Percentiles rank a stretch among this genome's conserved stretches.
These are phyloP conservation scores for Actinopyga echinites DNA, from an alignment of 53 echinoderm and acorn worm genomes.

Conservation along the genomic window DNA sequence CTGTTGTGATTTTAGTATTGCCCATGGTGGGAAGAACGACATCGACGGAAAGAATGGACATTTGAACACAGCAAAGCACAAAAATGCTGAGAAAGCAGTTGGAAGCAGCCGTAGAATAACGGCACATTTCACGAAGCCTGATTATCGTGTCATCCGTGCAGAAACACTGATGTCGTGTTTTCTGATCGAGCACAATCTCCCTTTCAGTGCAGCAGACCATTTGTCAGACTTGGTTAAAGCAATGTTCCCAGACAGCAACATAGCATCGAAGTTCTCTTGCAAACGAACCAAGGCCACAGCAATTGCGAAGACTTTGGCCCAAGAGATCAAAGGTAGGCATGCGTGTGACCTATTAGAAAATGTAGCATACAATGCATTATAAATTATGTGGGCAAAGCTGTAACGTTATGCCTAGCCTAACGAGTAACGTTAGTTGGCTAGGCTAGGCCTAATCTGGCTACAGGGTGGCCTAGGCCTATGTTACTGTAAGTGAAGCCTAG, in stretches of 20 bases:
- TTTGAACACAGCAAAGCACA: slow-evolving; percentile 36
- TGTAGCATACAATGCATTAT: neutral
- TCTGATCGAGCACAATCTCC: neutral
- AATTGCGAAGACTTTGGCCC: slow-evolving; percentile 1
- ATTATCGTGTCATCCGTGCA: slow-evolving; percentile 37
- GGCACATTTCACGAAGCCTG: slow-evolving; percentile 21
- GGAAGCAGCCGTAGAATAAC: slow-evolving; percentile 26
- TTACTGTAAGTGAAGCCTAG: no score
- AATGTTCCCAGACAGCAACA: slow-evolving; percentile 40
- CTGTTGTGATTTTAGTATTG: slow-evolving; percentile 44
- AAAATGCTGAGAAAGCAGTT: slow-evolving; percentile 6
- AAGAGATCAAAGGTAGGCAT: neutral
- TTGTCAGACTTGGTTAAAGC: neutral
- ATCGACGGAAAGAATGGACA: slow-evolving; percentile 18
- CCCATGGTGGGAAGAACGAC: slow-evolving; percentile 45
- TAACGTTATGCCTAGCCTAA: no score
- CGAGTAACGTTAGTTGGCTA: no score
- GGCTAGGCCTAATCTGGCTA: no score
- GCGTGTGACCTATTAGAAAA: neutral
- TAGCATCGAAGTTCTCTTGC: slow-evolving; percentile 41
- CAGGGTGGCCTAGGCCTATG: no score
- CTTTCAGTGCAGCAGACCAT: neutral
- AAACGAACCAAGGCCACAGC: slow-evolving; percentile 32
- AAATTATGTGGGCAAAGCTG: no score
- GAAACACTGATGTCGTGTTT: slow-evolving; percentile 24